Conservation (phyloP, 2,888 invertebrate species). For the Brachypterus glaber region DNA sequence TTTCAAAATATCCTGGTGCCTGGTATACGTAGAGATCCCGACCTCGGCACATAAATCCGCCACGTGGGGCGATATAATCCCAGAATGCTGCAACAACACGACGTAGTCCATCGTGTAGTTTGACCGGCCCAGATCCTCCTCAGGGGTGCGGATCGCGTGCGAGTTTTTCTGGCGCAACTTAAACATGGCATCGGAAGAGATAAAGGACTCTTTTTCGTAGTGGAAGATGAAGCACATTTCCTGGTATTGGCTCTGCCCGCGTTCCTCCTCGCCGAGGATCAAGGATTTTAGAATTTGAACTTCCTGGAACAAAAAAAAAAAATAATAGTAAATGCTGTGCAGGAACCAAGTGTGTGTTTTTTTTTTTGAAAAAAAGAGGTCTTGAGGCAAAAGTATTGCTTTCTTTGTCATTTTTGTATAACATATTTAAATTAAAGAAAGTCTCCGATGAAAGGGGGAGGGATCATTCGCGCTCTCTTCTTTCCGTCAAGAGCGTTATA, state of each 20-base stretch:
- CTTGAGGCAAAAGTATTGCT: too few relatives aligned
- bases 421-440: too few relatives aligned
- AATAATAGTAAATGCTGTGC: neutral
- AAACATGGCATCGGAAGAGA: slow-evolving; percentile 94
- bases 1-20: slow-evolving; percentile 65
- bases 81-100: slow-evolving; percentile 59
- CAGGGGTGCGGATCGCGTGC: slow-evolving; percentile 58
- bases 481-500: too few relatives aligned
- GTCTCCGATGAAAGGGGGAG: too few relatives aligned
- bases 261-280: slow-evolving; percentile 85
- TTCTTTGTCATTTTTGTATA: too few relatives aligned
- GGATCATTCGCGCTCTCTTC: too few relatives aligned
- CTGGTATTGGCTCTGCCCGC: slow-evolving; percentile 81
- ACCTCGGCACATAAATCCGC: slow-evolving; percentile 70
- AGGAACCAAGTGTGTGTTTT: too few relatives aligned
- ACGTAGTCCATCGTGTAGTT: slow-evolving; percentile 77
- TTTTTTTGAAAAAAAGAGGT: too few relatives aligned
- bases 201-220: slow-evolving; percentile 86
- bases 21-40: slow-evolving; percentile 63
- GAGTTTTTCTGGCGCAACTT: slow-evolving; percentile 73
- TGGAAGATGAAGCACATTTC: slow-evolving; percentile 86
- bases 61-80: slow-evolving; percentile 64
- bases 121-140: slow-evolving; percentile 79
- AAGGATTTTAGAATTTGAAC: slow-evolving; percentile 84
- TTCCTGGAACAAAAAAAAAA: slow-evolving; percentile 53